Evolutionary conservation across 2,888 invertebrate genomes (phyloP), one percentile per base, ranked within the genome.

Genomic region (Gymnocheta viridis): DNA sequence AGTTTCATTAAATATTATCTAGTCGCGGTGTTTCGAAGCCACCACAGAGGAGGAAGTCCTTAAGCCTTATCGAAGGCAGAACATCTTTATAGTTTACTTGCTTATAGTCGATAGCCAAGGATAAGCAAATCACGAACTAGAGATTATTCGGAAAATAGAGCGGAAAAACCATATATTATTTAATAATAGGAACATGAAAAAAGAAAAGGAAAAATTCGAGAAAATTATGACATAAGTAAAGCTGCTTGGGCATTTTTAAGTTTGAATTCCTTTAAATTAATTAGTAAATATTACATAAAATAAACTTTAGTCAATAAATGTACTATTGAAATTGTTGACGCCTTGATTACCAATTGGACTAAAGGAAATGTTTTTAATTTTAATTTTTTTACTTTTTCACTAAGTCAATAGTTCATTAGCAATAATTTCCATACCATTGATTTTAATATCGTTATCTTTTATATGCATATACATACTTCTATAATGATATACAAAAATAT

Each of bases 381-480:
- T n/a, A 47, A 6, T 19, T 47, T 47, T 56, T n/a, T n/a, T n/a
- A n/a, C n/a, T n/a, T n/a, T 64, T 72, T 83, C 70, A 76, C 76
- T 77, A 81, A 84, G 29, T 58, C 56, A 72, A 72, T 67, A 81
- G 70, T 84, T 84, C 72, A 81, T 84, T 78, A 69, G 67, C 73
- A 84, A 80, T 84, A 56, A 78, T 78, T 84, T 84, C 73, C 77
- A 70, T 69, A 54, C 44, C 77, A 78, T 84, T 84, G 72, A 73
- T 64, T 84, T 81, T 84, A 58, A 84, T 73, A 77, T 78, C 84
- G 69, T 69, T 12, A 69, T 78, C 32, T 49, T 17, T 38, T 35
- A 60, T 17, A n/a, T 49, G 24, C 41, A 27, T 54, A 9, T 10
- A 49, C 14, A 27, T 49, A 35, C 41, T 41, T 54, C 14, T 10